These are phyloP conservation scores for fruit fly (Drosophila melanogaster) DNA, from an alignment of 1,140 invertebrate species.

Conservation along the genomic window Release_6_plus_ISO1_MT NT_033779.5:17124501-17125000, in stretches of 20 bases:
- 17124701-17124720: not conserved
- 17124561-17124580: not conserved
- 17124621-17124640: not conserved
- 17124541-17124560: rapidly evolving
- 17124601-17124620: constrained; percentile 27
- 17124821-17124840: not conserved
- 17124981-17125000: not conserved
- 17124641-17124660: not conserved
- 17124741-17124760: not conserved
- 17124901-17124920: not conserved
- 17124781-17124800: not conserved
- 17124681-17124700: not conserved
- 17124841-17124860: not conserved
- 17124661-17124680: not conserved
- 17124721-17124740: rapidly evolving
- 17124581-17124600: not conserved
- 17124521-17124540: not conserved
- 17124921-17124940: not conserved
- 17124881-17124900: not conserved
- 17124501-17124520: constrained; percentile 22
- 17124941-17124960: not conserved
- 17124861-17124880: not conserved
- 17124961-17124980: no score
- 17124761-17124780: not conserved
- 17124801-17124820: not conserved